These are phyloP conservation scores for Argyresthia albistria DNA, from an alignment of 2,888 invertebrate genomes.

Conservation along the genomic window DNA sequence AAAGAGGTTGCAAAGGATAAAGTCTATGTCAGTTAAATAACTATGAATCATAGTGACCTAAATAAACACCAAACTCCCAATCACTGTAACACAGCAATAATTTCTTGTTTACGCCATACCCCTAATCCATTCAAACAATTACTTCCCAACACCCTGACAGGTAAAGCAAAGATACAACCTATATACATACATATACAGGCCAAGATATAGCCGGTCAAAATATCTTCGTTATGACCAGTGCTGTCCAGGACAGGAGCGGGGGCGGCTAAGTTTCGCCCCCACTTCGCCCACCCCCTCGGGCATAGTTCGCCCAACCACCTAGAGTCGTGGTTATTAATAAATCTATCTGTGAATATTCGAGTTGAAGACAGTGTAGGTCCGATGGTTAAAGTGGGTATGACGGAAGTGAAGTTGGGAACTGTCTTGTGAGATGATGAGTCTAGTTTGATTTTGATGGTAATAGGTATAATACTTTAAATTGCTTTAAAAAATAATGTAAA, in stretches of 20 bases:
- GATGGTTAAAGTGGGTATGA: constrained; percentile 30
- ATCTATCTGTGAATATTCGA: constrained; percentile 66
- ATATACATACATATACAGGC: constrained; percentile 33
- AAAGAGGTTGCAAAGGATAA: too few relatives aligned
- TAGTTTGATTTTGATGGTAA: too few relatives aligned
- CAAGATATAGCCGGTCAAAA: constrained; percentile 70
- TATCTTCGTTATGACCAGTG: constrained; percentile 71
- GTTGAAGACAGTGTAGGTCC: constrained; percentile 45
- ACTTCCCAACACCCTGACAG: constrained; percentile 42
- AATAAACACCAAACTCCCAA: too few relatives aligned
- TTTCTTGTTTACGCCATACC: constrained; percentile 23
- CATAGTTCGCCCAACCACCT: constrained; percentile 13
- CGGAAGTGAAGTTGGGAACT: constrained; percentile 1
- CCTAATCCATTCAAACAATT: constrained; percentile 36
- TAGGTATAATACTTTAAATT: too few relatives aligned
- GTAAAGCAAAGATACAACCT: constrained; percentile 11
- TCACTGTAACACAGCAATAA: constrained; percentile 38
- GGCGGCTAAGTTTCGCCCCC: constrained; percentile 58
- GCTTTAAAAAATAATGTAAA: too few relatives aligned
- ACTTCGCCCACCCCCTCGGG: constrained; percentile 25
- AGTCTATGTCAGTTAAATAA: too few relatives aligned
- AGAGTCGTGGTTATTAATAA: constrained; percentile 57
- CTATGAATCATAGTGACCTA: too few relatives aligned
- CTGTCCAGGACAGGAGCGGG: constrained; percentile 65
- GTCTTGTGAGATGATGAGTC: too few relatives aligned